Conservation (phyloP, 2,113 vertebrate genomes). For the Corynorhinus townsendii region DNA sequence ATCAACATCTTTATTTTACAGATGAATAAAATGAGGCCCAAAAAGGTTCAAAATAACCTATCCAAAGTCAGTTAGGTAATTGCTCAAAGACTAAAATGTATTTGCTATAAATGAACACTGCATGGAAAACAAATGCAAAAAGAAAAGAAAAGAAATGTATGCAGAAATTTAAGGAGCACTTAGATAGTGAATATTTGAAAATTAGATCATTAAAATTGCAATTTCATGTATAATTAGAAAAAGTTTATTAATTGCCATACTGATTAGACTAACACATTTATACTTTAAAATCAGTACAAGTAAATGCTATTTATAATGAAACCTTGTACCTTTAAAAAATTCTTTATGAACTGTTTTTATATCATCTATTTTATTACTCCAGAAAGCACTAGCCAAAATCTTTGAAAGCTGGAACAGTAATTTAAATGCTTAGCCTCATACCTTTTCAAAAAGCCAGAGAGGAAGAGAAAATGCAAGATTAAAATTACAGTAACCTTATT, state of each 20-base stretch:
- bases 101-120: slow-evolving; percentile 24
- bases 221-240: slow-evolving; percentile 65
- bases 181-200: slow-evolving; percentile 46
- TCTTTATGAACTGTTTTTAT: slow-evolving; percentile 74
- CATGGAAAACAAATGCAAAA: slow-evolving; percentile 58
- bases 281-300: slow-evolving; percentile 11
- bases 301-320: slow-evolving; percentile 65
- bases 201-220: slow-evolving; percentile 62
- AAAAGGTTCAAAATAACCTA: neutral
- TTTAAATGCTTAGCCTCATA: slow-evolving; percentile 73
- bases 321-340: slow-evolving; percentile 64
- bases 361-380: slow-evolving; percentile 70
- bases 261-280: slow-evolving; percentile 42
- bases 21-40: neutral
- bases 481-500: slow-evolving; percentile 77
- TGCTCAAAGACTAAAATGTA: neutral
- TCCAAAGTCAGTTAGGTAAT: neutral
- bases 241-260: slow-evolving; percentile 54
- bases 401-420: slow-evolving; percentile 74
- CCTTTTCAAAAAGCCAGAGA: slow-evolving; percentile 62
- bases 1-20: neutral
- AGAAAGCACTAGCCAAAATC: slow-evolving; percentile 70
- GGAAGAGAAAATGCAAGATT: slow-evolving; percentile 72
- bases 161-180: neutral
- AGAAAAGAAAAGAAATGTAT: neutral